These are phyloP conservation scores for Drosophila borborema DNA, from an alignment of 2,888 invertebrate genomes.

Conservation along the genomic window DNA sequence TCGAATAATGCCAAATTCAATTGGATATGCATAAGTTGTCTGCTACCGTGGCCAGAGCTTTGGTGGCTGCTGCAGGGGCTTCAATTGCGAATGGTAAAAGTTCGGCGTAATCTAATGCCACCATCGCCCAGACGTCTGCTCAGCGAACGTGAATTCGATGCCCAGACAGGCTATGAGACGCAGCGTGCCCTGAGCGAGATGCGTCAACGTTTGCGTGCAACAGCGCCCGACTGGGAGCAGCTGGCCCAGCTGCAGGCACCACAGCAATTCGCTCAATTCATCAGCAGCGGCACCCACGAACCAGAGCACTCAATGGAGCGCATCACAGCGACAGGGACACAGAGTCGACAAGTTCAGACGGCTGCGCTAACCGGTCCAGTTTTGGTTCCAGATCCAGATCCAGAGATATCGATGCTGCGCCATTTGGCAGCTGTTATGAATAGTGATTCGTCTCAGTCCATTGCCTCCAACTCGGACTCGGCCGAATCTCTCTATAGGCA, in stretches of 20 bases:
- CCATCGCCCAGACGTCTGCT: neutral
- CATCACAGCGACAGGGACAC: neutral
- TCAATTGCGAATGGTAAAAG: rapidly evolving
- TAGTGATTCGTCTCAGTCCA: constrained; percentile 2
- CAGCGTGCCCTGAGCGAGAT: constrained; percentile 1
- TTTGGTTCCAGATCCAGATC: neutral
- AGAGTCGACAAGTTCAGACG: neutral
- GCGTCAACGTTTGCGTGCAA: neutral
- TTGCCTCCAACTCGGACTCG: neutral
- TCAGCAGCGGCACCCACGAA: constrained; percentile 8
- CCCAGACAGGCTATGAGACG: constrained; percentile 16
- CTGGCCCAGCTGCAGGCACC: constrained; percentile 6
- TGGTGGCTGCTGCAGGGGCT: constrained; percentile 13
- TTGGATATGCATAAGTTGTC: constrained; percentile 4
- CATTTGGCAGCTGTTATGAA: constrained; percentile 8
- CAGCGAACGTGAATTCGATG: constrained; percentile 4
- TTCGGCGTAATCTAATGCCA: neutral
- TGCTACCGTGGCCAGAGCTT: constrained; percentile 34
- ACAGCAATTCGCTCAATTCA: constrained; percentile 6
- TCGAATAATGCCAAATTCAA: constrained; percentile 36
- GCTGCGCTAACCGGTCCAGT: neutral
- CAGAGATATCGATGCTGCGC: neutral
- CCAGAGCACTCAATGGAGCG: neutral
- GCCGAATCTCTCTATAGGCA: constrained; percentile 3
- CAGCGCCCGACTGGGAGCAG: constrained; percentile 27